Evolutionary conservation across 2,113 vertebrate species (phyloP).

Genomic region (Halichoerus grypus): DNA sequence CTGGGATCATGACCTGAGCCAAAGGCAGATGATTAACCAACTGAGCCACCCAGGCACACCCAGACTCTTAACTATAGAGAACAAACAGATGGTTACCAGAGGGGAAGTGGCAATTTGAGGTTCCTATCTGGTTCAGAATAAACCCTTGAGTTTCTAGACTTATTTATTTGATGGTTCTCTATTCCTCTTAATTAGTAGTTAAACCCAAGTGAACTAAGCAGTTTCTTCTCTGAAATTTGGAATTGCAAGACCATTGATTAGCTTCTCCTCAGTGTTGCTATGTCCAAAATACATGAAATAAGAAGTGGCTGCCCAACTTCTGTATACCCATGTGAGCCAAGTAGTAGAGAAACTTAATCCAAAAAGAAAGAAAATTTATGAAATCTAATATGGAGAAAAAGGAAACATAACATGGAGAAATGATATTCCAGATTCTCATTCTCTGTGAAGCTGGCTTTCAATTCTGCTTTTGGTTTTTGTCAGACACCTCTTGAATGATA

Average conservation of each 20-base stretch:
- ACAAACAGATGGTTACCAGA: neutral
- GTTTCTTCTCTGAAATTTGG: slow-evolving; percentile 12
- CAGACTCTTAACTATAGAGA: neutral
- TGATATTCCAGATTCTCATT: neutral
- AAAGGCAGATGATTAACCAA: no score
- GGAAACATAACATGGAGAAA: neutral
- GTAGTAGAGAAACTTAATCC: neutral
- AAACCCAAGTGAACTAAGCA: slow-evolving; percentile 1
- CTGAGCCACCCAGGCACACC: no score
- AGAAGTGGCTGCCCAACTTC: neutral
- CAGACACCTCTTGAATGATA: neutral
- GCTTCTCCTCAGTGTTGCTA: neutral
- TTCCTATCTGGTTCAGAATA: neutral
- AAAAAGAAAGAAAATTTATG: neutral
- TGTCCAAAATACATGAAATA: slow-evolving; percentile 34
- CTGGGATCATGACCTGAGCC: no score
- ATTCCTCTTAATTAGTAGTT: neutral
- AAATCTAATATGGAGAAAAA: neutral
- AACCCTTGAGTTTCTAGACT: neutral
- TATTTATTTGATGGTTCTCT: neutral
- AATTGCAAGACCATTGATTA: neutral
- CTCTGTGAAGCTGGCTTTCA: neutral
- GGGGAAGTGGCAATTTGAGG: neutral
- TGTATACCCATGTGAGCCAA: neutral
- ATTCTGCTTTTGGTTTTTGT: neutral